These are phyloP conservation scores for Cephus nigrinus DNA, from an alignment of 2,888 invertebrate species.

Conservation along the genomic window DNA sequence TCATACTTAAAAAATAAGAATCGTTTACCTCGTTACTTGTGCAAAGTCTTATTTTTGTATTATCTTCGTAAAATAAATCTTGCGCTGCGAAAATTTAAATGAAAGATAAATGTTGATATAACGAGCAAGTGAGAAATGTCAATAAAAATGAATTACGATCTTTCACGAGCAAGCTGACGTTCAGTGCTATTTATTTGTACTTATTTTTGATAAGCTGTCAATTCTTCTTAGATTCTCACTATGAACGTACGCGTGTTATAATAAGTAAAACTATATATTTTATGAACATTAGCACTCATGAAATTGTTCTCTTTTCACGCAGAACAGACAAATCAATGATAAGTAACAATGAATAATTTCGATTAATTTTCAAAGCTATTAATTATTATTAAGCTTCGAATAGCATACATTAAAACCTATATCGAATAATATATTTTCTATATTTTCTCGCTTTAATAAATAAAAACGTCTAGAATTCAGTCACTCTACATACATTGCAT, in stretches of 20 bases:
- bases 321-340: background rate
- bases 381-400: no score
- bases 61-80: background rate
- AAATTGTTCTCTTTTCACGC: background rate
- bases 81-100: background rate
- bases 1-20: background rate
- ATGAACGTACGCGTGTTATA: background rate
- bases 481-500: no score
- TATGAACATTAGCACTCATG: background rate
- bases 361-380: background rate
- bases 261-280: background rate
- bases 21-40: background rate
- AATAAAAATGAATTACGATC: background rate
- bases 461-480: no score
- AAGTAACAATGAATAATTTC: background rate
- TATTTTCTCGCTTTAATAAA: no score
- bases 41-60: background rate
- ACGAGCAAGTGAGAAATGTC: background rate
- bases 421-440: background rate
- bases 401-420: background rate
- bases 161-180: background rate
- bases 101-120: background rate
- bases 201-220: background rate
- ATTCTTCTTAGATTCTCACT: background rate
- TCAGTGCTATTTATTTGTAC: background rate